Base-by-base conservation (phyloP, 2,797 vertebrate genomes). In the Crypturellus tataupa region DNA sequence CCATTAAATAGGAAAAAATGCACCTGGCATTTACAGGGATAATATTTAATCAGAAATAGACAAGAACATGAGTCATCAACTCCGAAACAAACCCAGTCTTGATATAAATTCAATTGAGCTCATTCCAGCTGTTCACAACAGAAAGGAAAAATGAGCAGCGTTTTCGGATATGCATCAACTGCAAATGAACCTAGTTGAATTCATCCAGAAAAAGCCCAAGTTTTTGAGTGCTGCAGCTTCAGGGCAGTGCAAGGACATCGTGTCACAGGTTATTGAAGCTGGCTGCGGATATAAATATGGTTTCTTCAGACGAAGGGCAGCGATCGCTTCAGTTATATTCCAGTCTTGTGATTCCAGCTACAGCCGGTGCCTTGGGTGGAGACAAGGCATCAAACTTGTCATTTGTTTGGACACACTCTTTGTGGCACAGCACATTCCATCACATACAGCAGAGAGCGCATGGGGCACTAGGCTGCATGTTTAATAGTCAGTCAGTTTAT, bases 21-120 rank as follows among this genome's bases (percentile, higher is more conserved):
- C 89, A 51, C 84, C 72, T 89, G 75, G 62, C 84, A 94, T 87
- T 94, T 96, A 77, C 73, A 79, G 79, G 83, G 96, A 86, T 89
- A 93, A 93, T 95, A 90, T 96, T 97, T 96, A 97, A 94, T 96
- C 93, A 97, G 77, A 97, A 95, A 96, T 77, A 95, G 91, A 96
- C 87, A 96, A 90, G 85, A 94, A 94, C 85, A 95, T 83, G 87
- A 96, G 85, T 94, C 93, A 91, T 60, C 92, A 83, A 69, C 90
- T 97, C 95, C 94, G 79, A 95, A 96, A 96, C 87, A 96, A 82
- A 80, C 63, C 75, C 24, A 69, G 65, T 90, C 78, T 85, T 95
- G 46, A 81, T 90, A 93, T 89, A 92, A 87, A 97, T 90, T 78
- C 85, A 96, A 88, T 71, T 95, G 72, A 79, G 82, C 40, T 92